A percentile compares a stretch with the other conserved stretches of the same genome.
phyloP scores from a whole-genome alignment of 2,797 vertebrate genomes.

The Sebastes glaucus region DNA sequence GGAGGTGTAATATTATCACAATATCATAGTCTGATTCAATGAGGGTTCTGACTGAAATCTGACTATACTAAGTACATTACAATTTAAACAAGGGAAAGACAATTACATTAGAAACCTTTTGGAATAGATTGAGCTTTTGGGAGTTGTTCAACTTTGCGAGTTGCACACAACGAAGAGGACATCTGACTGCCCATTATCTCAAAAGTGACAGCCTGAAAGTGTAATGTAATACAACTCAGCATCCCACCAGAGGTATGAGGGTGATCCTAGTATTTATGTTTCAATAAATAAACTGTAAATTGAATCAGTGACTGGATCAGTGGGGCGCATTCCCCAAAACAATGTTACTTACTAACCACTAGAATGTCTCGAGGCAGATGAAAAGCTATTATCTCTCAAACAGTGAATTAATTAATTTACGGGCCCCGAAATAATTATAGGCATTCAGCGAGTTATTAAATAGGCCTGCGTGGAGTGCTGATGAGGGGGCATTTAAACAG shows the following conservation, averaged over 20 bases:
- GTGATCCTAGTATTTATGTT: background rate
- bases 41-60: conserved; percentile 22
- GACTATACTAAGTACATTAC: conserved; percentile 4
- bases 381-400: conserved; percentile 19
- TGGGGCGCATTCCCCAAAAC: background rate
- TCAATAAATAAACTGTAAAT: conserved; percentile 1
- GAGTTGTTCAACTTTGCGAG: background rate
- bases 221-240: background rate
- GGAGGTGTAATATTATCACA: conserved; percentile 39
- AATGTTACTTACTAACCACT: background rate
- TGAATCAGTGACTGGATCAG: background rate
- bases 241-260: background rate
- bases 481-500: conserved; percentile 5
- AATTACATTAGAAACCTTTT: conserved; percentile 13
- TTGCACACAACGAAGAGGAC: background rate
- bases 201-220: background rate
- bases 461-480: background rate
- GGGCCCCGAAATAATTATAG: background rate
- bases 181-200: background rate
- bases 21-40: conserved; percentile 24
- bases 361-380: conserved; percentile 1
- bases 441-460: conserved; percentile 10
- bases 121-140: background rate
- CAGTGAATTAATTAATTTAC: conserved; percentile 20
- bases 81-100: conserved; percentile 8